A percentile compares a stretch with the other conserved stretches of the same genome.
phyloP scores from a whole-genome alignment of 2,888 invertebrate genomes.

The Ennomos quercinarius region DNA sequence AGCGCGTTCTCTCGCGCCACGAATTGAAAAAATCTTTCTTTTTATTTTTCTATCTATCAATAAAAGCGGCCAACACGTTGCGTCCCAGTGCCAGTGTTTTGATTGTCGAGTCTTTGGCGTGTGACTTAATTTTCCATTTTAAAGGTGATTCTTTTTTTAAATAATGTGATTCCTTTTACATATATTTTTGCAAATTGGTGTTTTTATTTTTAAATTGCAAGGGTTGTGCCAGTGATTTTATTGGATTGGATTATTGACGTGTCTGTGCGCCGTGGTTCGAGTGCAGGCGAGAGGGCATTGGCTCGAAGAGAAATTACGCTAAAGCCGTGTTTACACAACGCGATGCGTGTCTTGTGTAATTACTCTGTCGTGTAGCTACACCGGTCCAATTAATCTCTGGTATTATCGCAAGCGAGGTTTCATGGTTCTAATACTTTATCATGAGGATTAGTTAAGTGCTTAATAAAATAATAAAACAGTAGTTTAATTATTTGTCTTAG shows the following conservation, averaged over 20 bases:
- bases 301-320: conserved; percentile 38
- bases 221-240: conserved; percentile 31
- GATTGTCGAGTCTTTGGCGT: conserved; percentile 79
- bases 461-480: no score
- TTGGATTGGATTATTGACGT: conserved; percentile 10
- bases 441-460: no score
- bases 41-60: conserved; percentile 41
- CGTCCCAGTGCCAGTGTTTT: conserved; percentile 79
- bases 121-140: conserved; percentile 79
- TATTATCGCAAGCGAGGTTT: no score
- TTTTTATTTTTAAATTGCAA: conserved; percentile 40
- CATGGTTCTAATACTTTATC: no score
- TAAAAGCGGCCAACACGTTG: conserved; percentile 68
- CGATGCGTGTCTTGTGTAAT: conserved; percentile 22
- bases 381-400: background rate
- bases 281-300: conserved; percentile 35
- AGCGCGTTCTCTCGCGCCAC: conserved; percentile 65
- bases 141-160: conserved; percentile 70
- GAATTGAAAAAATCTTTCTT: conserved; percentile 43
- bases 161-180: conserved; percentile 7
- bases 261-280: conserved; percentile 15
- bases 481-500: no score
- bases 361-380: conserved; percentile 2
- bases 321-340: conserved; percentile 20
- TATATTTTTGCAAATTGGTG: background rate